Conservation (phyloP, 1,140 invertebrate genomes). For the Drosophila burlai region DNA sequence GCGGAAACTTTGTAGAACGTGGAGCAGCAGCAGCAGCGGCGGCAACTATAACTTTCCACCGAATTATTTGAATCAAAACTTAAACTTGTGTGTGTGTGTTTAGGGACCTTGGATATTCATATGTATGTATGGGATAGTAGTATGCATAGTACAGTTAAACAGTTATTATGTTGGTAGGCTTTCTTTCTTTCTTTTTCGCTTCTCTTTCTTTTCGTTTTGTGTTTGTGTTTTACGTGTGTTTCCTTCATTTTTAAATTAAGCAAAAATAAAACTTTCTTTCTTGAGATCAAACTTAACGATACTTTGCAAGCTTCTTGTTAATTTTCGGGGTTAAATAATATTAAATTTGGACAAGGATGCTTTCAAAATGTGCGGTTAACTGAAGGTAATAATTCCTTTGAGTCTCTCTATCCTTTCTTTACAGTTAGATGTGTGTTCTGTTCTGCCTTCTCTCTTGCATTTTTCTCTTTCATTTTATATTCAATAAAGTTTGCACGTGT, state of each 20-base stretch:
- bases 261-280: constrained; percentile 75
- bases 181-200: constrained; percentile 37
- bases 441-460: constrained; percentile 49
- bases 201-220: constrained; percentile 21
- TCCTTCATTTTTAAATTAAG: constrained; percentile 72
- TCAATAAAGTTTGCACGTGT: constrained; percentile 69
- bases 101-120: constrained; percentile 50
- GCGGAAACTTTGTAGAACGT: constrained; percentile 58
- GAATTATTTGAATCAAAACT: constrained; percentile 59
- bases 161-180: constrained; percentile 70
- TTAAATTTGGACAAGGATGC: constrained; percentile 49
- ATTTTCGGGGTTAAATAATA: constrained; percentile 29
- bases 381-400: constrained; percentile 22
- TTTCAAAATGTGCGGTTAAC: constrained; percentile 33
- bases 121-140: constrained; percentile 68
- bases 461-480: constrained; percentile 58
- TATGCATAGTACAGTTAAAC: constrained; percentile 78
- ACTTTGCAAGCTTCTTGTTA: constrained; percentile 74
- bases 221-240: constrained; percentile 25
- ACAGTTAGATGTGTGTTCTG: constrained; percentile 13
- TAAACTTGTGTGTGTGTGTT: constrained; percentile 37
- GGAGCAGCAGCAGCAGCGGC: background rate
- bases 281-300: constrained; percentile 84
- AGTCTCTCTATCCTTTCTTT: constrained; percentile 3
- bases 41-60: constrained; percentile 8